phyloP scores from a whole-genome alignment of 2,797 vertebrate species.

The Huso huso region DNA sequence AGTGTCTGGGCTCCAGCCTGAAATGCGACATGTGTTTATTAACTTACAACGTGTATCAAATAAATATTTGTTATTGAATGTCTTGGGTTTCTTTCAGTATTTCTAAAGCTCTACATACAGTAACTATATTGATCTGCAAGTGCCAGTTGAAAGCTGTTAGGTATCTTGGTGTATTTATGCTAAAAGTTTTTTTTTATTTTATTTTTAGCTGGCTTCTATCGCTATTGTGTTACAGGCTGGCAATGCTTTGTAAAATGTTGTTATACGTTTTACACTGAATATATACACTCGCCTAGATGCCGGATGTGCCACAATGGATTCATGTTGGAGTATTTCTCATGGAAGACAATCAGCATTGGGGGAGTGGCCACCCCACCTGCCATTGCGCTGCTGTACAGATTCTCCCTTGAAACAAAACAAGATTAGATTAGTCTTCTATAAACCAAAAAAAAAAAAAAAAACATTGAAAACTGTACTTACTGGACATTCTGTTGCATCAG shows the following conservation, averaged over 20 bases:
- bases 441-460: background rate
- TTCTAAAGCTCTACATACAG: too few relatives aligned
- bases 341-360: conserved; percentile 70
- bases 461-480: conserved; percentile 39
- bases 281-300: conserved; percentile 54
- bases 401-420: conserved; percentile 46
- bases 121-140: too few relatives aligned
- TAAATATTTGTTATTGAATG: too few relatives aligned
- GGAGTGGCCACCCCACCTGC: conserved; percentile 65
- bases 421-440: background rate
- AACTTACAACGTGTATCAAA: too few relatives aligned
- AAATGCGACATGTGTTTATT: background rate
- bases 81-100: too few relatives aligned
- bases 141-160: too few relatives aligned
- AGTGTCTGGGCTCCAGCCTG: conserved; percentile 87
- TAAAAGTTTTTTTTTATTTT: too few relatives aligned
- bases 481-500: conserved; percentile 89
- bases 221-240: too few relatives aligned
- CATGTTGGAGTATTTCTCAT: conserved; percentile 56
- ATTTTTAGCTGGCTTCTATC: too few relatives aligned
- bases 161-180: too few relatives aligned
- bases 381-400: conserved; percentile 66
- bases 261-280: too few relatives aligned
- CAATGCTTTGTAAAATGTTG: too few relatives aligned
- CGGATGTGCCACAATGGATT: conserved; percentile 65